Evolutionary conservation across 2,888 invertebrate species (phyloP), one percentile per base, ranked within the genome.

Genomic region (Coleophora deauratella): DNA sequence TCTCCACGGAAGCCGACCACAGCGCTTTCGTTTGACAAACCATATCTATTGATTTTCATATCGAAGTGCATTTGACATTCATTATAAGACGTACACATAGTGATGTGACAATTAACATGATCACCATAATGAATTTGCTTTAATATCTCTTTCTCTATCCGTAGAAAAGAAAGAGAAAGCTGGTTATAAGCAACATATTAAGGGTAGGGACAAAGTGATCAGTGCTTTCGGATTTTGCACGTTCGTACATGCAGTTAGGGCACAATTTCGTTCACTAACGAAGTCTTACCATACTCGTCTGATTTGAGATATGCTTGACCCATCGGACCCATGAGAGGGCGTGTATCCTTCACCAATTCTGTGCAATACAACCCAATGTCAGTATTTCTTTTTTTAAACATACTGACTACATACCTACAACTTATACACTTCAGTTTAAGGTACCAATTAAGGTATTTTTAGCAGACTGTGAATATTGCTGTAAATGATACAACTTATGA

Each of bases 291-390:
- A 88, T 91, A 91, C 86, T 89, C 90, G 87, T 93, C 93, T 78
- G 91, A 90, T 89, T 93, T 93, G 86, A 93, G 90, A 90, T 93
- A 93, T 77, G 90, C 90, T 88, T 91, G 91, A 84, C 93, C 93
- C 88, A 90, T 88, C 68, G 91, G 90, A 86, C 91, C 91, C 86
- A 93, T 89, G 86, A 90, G 89, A 72, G 90, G 90, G 76, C 92
- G 91, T 87, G 87, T 91, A 89, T 91, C 91, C 88, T 90, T 90
- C 88, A 91, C 90, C 86, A 89, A 75, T 70, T 87, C 86, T 87
- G 86, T 68, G 65, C 62, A 78, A 78, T 62, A 77, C 59, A 80
- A 78, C 62, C 66, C 64, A 67, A 55, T 55, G 63, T 76, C 65
- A 70, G 44, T 47, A 57, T n/a, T n/a, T n/a, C n/a, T n/a, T n/a